Base-by-base conservation (phyloP, 1,140 invertebrate species). In the Leptopilina boulardi region DNA sequence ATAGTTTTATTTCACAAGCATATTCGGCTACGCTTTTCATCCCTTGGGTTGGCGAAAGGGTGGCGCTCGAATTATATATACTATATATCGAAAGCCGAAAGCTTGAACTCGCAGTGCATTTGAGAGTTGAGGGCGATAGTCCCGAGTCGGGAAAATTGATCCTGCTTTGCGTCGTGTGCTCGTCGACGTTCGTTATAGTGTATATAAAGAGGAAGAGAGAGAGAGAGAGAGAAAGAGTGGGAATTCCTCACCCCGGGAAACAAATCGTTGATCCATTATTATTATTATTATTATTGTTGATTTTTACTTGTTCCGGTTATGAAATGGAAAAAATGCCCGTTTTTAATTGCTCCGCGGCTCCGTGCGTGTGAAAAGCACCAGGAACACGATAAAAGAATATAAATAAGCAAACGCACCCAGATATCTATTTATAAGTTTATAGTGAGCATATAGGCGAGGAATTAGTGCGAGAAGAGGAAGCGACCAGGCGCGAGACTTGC, bases 391-490 rank as follows among this genome's bases (percentile, higher is more conserved):
- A 82, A 82, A 84, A 81, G 79, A 81, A 86, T 87, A 86, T 86
- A 87, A 85, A 87, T 87, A 84, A 87, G 86, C 85, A 85, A 87
- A 86, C 84, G 85, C 82, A 85, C 85, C 86, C 84, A 84, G 85
- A 86, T 87, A 87, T 87, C 86, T 87, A 87, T 87, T 87, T 87
- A 87, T 87, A 87, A 83, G 73, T 84, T 84, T 51, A 30, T 51
- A 42, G 72, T 51, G 72, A 56, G 73, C 54, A 54, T 74, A 54
- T 83, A 83, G 74, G 83, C 77, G 80, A 83, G 76, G 76, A 79
- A 73, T 73, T 75, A 74, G 56, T 77, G 81, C 75, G 59, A 76
- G 77, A 74, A 75, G 80, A 76, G 77, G 80, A 47, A 42, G 19
- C 34, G 51, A 42, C 41, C 70, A 70, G 41, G 54, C 56, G 47